Percentiles rank a stretch among this genome's conserved stretches.
These are phyloP conservation scores for Cebidichthys violaceus DNA, from an alignment of 2,113 vertebrate species.

Conservation along the genomic window DNA sequence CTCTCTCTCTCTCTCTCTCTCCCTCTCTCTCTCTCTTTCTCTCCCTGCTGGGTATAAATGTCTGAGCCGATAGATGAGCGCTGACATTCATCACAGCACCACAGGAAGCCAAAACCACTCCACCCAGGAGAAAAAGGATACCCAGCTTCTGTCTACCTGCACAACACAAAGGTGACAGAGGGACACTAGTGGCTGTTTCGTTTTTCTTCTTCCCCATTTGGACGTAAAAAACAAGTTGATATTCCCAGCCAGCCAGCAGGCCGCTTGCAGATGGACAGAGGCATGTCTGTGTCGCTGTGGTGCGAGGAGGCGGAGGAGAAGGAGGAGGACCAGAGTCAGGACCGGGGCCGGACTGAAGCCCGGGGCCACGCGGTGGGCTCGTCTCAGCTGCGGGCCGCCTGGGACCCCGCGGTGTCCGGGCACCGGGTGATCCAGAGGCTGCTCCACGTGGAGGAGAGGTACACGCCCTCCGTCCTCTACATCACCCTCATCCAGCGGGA, in stretches of 20 bases:
- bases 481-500: slow-evolving; percentile 81
- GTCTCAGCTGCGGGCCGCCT: slow-evolving; percentile 74
- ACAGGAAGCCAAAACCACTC: slow-evolving; percentile 7
- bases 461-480: slow-evolving; percentile 83
- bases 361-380: not conserved
- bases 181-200: not conserved
- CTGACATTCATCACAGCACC: slow-evolving; percentile 24
- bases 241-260: slow-evolving; percentile 27
- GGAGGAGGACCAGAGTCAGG: slow-evolving; percentile 36
- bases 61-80: not conserved
- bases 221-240: slow-evolving; percentile 3
- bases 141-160: not conserved
- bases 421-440: slow-evolving; percentile 82
- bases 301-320: slow-evolving; percentile 80
- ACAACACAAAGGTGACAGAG: not conserved
- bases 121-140: not conserved
- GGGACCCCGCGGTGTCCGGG: slow-evolving; percentile 83
- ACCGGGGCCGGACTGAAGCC: not conserved
- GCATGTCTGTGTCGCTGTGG: slow-evolving; percentile 82
- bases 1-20: slow-evolving; percentile 19
- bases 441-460: slow-evolving; percentile 80
- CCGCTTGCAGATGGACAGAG: slow-evolving; percentile 43
- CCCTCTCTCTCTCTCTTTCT: slow-evolving; percentile 35
- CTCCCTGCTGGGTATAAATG: slow-evolving; percentile 74
- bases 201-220: slow-evolving; percentile 4